Conservation (phyloP, 2,113 vertebrate genomes). For the Pseudorhombus dupliciocellatus region DNA sequence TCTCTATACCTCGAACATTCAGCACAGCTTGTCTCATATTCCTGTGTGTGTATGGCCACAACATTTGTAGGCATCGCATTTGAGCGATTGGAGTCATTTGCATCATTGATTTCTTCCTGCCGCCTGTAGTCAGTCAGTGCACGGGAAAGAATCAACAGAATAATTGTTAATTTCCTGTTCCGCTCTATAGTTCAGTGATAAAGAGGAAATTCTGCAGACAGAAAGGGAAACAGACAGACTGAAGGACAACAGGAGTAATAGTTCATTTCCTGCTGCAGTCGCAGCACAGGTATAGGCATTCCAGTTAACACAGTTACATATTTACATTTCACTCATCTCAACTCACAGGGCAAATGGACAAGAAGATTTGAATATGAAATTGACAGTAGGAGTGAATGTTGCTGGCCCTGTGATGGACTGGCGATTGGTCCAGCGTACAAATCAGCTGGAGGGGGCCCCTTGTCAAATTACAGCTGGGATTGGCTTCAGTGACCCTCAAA, state of each 20-base stretch:
- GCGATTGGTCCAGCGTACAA: no score
- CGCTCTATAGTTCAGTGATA: constrained; percentile 46
- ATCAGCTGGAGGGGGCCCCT: no score
- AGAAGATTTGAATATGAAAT: not conserved
- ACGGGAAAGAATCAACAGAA: constrained; percentile 41
- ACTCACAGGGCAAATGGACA: not conserved
- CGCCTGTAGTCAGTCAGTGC: constrained; percentile 33
- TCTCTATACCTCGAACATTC: not conserved
- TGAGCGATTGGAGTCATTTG: constrained; percentile 20
- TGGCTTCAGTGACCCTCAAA: no score
- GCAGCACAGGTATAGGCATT: constrained; percentile 27
- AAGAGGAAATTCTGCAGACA: constrained; percentile 52
- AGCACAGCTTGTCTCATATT: not conserved
- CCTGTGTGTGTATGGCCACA: not conserved
- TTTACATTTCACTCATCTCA: not conserved
- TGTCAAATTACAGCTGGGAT: no score
- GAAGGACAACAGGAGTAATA: constrained; percentile 44
- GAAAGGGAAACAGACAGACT: constrained; percentile 37
- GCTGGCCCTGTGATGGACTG: no score
- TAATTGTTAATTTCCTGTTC: constrained; percentile 74
- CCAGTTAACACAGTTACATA: not conserved
- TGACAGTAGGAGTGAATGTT: no score
- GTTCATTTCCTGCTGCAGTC: constrained; percentile 58
- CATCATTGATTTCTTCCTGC: constrained; percentile 50
- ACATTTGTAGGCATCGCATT: constrained; percentile 20